A percentile compares a stretch with the other conserved stretches of the same genome.
phyloP scores from a whole-genome alignment of 1,140 invertebrate species.

The Drosophila ercepeae region DNA sequence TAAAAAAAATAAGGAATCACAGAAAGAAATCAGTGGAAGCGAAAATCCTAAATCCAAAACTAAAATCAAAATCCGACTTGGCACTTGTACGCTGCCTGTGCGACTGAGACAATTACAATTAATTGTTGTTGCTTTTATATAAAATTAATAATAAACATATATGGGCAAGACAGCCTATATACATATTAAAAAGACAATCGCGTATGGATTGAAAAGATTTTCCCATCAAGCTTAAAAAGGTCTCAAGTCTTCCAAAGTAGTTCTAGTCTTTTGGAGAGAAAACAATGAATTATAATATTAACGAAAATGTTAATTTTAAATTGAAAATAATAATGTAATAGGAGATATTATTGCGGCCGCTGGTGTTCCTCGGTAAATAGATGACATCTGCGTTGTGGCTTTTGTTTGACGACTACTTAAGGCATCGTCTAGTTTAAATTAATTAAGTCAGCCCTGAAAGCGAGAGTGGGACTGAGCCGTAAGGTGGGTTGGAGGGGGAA shows the following conservation, averaged over 20 bases:
- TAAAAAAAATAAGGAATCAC: not conserved
- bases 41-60: conserved; percentile 12
- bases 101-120: conserved; percentile 80
- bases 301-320: no score
- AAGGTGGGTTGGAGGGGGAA: not conserved
- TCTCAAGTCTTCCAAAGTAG: no score
- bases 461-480: conserved; percentile 48
- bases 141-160: conserved; percentile 77
- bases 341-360: not conserved
- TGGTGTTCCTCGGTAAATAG: conserved; percentile 2
- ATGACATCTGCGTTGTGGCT: conserved; percentile 56
- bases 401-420: conserved; percentile 63
- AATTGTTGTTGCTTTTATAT: conserved; percentile 84
- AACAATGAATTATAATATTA: no score
- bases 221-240: no score
- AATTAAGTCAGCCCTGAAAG: conserved; percentile 67
- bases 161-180: conserved; percentile 1
- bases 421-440: conserved; percentile 52
- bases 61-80: conserved; percentile 43
- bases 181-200: conserved; percentile 1
- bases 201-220: not conserved
- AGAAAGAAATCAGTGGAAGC: not conserved
- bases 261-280: no score
- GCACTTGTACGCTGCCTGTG: conserved; percentile 46
- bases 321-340: no score